Conservation (phyloP, 2,888 invertebrate species). For the Eucera pruinosa region DNA sequence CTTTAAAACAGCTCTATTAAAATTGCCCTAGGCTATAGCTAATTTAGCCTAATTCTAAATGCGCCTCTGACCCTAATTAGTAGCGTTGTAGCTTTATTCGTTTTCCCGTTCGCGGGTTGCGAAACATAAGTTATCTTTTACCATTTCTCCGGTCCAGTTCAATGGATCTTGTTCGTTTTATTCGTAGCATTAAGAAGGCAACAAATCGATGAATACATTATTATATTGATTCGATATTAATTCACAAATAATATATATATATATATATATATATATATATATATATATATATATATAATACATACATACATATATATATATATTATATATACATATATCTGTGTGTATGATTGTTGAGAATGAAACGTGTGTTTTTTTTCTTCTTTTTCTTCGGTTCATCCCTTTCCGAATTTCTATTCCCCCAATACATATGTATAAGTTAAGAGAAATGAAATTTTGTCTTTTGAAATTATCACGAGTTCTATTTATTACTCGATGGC, state of each 20-base stretch:
- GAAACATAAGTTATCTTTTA: conserved; percentile 16
- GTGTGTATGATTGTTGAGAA: conserved; percentile 22
- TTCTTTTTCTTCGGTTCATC: conserved; percentile 30
- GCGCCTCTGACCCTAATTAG: too few relatives aligned
- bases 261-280: conserved; percentile 3
- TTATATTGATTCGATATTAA: conserved; percentile 27
- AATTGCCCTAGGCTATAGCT: too few relatives aligned
- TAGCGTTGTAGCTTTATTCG: conserved; percentile 21
- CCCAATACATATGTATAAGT: too few relatives aligned
- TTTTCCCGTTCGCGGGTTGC: not conserved
- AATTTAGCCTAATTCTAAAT: too few relatives aligned
- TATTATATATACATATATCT: conserved; percentile 20
- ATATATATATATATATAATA: conserved; percentile 10
- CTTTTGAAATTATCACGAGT: conserved; percentile 26
- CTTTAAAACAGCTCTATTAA: too few relatives aligned
- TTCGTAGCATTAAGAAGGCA: conserved; percentile 12
- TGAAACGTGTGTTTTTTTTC: conserved; percentile 10
- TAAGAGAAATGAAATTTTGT: not conserved
- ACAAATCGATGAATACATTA: conserved; percentile 15
- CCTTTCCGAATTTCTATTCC: too few relatives aligned
- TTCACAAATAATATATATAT: conserved; percentile 15
- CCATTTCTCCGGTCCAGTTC: conserved; percentile 26
- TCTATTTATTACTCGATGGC: conserved; percentile 50
- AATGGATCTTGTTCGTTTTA: conserved; percentile 28
- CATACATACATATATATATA: conserved; percentile 1